Conservation (phyloP, 2,113 vertebrate species). For the Pedionomus torquatus region DNA sequence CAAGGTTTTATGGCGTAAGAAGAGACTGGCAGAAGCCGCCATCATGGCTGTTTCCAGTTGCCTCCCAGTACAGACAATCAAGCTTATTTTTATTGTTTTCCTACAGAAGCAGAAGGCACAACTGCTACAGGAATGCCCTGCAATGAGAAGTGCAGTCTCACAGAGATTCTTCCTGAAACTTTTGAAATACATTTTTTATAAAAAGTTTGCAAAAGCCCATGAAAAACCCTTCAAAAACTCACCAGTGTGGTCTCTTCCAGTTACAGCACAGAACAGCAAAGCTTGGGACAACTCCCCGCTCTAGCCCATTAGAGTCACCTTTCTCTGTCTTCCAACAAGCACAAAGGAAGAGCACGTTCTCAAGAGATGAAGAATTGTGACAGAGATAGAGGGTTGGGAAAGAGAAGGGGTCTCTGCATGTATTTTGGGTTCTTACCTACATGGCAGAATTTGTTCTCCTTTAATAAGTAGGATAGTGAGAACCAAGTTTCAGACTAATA, state of each 20-base stretch:
- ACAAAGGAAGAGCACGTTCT: not conserved
- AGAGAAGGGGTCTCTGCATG: not conserved
- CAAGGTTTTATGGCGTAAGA: not conserved
- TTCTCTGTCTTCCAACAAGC: not conserved
- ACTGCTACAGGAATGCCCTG: not conserved
- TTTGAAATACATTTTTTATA: not conserved
- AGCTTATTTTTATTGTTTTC: not conserved
- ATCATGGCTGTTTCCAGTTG: not conserved
- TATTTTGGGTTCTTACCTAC: not conserved
- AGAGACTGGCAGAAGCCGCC: not conserved
- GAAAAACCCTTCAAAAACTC: not conserved
- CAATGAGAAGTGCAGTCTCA: not conserved
- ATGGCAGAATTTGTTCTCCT: not conserved
- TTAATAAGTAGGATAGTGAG: not conserved
- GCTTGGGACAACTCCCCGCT: not conserved
- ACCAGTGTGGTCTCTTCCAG: not conserved
- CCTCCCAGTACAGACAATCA: not conserved
- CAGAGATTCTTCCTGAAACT: not conserved
- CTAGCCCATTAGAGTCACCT: not conserved
- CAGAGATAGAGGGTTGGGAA: not conserved
- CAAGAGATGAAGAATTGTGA: not conserved
- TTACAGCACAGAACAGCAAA: not conserved
- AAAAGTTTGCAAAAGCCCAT: not conserved
- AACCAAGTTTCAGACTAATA: not conserved
- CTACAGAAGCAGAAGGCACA: not conserved